Evolutionary conservation across 2,888 invertebrate species (phyloP).

Genomic region (Thysanoteuthis rhombus): DNA sequence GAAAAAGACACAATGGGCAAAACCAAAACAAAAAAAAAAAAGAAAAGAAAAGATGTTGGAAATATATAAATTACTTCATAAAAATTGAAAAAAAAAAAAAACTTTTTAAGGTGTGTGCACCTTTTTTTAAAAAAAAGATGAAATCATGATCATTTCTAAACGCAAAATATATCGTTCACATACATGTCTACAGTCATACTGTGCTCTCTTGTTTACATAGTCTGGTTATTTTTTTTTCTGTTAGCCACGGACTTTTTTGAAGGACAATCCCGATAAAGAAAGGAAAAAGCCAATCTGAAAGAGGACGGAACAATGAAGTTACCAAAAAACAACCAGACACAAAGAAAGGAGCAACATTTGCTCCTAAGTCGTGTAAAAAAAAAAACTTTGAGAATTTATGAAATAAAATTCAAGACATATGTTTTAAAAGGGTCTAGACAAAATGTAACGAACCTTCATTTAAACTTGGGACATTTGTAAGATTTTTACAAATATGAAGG

Average conservation of each 20-base stretch:
- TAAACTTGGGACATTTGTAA: background rate
- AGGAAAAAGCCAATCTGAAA: background rate
- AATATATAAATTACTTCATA: background rate
- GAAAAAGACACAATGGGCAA: background rate
- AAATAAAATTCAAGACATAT: background rate
- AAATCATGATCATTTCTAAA: background rate
- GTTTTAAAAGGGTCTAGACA: background rate
- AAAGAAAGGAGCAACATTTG: background rate
- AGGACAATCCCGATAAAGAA: background rate
- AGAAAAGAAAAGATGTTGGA: background rate
- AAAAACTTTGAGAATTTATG: background rate
- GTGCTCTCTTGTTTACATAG: background rate
- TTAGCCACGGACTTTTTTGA: background rate
- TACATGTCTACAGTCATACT: constrained; percentile 12
- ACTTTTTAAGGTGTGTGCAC: constrained; percentile 1
- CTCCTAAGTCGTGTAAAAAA: background rate
- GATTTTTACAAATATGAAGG: background rate
- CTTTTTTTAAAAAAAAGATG: background rate
- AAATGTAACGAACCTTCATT: background rate
- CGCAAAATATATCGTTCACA: background rate
- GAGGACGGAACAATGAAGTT: background rate
- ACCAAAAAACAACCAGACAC: background rate
- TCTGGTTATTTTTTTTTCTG: constrained; percentile 12
- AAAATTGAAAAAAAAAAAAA: background rate
- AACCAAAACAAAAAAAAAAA: background rate